Evolutionary conservation across 1,140 invertebrate genomes (phyloP).

Genomic region (Formica selysi): DNA sequence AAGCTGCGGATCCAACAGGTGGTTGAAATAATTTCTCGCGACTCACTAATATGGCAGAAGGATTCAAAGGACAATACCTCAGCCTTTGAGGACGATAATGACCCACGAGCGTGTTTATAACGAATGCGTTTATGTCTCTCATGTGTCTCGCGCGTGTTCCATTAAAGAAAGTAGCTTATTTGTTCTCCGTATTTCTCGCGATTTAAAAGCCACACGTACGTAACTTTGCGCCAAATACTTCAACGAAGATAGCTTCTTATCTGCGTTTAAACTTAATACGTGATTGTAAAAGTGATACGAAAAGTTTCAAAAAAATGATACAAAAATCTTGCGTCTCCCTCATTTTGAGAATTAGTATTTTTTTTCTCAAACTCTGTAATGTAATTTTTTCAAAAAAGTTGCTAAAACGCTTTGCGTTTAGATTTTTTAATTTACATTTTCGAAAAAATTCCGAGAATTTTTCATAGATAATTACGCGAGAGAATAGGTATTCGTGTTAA

Average conservation of each 20-base stretch:
- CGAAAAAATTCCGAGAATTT: background rate
- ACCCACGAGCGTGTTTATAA: background rate
- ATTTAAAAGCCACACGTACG: background rate
- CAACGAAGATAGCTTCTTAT: background rate
- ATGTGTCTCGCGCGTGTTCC: background rate
- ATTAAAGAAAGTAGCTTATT: background rate
- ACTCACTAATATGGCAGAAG: background rate
- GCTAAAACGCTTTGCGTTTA: background rate
- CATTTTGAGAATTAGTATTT: background rate
- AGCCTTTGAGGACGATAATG: constrained; percentile 20
- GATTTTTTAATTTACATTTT: constrained; percentile 3
- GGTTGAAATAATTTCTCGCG: constrained; percentile 55
- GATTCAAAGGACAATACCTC: constrained; percentile 25
- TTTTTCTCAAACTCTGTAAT: background rate
- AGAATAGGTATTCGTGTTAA: constrained; percentile 8
- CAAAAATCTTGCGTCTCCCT: background rate
- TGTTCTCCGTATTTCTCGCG: background rate
- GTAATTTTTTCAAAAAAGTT: background rate
- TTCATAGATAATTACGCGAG: background rate
- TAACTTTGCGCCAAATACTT: background rate
- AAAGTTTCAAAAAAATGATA: background rate
- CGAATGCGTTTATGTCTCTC: background rate
- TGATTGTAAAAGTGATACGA: background rate
- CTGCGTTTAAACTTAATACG: too few species aligned
- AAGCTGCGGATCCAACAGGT: constrained; percentile 36